These are phyloP conservation scores for Bagarius yarrelli DNA, from an alignment of 2,113 vertebrate species.

Conservation along the genomic window DNA sequence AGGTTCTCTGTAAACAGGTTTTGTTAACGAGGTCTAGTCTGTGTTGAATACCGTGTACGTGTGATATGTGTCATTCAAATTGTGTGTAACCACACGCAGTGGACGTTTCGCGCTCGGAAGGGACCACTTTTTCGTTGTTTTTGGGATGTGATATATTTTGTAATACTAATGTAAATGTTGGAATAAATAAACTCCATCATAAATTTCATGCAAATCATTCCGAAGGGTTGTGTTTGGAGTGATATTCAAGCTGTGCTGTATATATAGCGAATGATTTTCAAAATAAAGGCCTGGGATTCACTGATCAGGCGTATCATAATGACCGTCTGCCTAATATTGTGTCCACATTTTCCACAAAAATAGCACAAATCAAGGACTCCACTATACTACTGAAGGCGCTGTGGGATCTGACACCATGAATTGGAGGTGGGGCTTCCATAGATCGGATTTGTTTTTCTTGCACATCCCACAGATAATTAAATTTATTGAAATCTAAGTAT, in stretches of 20 bases:
- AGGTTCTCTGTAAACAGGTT: not conserved
- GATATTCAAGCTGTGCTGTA: constrained; percentile 34
- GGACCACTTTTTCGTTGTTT: constrained; percentile 26
- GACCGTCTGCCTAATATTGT: too few relatives aligned
- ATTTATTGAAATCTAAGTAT: too few relatives aligned
- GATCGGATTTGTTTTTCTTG: too few relatives aligned
- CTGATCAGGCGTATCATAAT: constrained; percentile 6
- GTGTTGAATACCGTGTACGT: constrained; percentile 4
- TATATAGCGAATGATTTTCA: constrained; percentile 6
- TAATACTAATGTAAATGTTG: constrained; percentile 46
- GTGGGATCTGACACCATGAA: too few relatives aligned
- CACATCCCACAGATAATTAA: too few relatives aligned
- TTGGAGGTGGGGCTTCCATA: too few relatives aligned
- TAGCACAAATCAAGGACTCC: too few relatives aligned
- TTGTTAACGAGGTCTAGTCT: constrained; percentile 33
- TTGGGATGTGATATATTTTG: constrained; percentile 42
- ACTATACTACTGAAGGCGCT: too few relatives aligned
- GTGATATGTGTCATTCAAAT: constrained; percentile 9
- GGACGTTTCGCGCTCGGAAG: constrained; percentile 22
- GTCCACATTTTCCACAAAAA: too few relatives aligned
- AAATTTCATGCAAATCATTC: constrained; percentile 10
- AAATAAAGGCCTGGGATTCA: constrained; percentile 7
- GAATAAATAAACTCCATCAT: constrained; percentile 42
- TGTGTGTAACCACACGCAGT: not conserved
- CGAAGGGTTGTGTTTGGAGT: not conserved